Percentiles rank a stretch among this genome's conserved stretches.
Evolutionary conservation across 1,140 invertebrate genomes (phyloP).

Genomic region (Maconellicoccus hirsutus): DNA sequence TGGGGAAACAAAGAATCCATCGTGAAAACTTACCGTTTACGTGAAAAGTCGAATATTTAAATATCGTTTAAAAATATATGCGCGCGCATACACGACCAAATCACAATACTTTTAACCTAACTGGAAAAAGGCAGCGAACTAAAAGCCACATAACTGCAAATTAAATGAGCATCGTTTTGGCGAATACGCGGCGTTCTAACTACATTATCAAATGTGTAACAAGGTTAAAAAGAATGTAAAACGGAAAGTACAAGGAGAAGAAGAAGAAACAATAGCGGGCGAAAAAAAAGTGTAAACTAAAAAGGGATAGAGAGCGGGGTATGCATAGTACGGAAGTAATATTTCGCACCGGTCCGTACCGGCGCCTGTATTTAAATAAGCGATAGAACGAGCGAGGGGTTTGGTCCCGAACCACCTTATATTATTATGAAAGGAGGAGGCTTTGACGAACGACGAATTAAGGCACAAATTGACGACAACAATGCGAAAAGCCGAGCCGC

Average conservation of each 20-base stretch:
- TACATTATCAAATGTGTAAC: constrained; percentile 1
- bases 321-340: neutral
- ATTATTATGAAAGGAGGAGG: neutral
- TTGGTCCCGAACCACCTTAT: neutral
- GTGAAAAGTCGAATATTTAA: neutral
- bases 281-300: neutral
- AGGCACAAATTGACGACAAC: neutral
- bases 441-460: neutral
- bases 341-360: constrained; percentile 6
- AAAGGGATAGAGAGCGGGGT: neutral
- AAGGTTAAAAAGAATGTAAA: constrained; percentile 3
- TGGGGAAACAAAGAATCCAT: too few species aligned
- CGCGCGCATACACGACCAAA: neutral
- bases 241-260: neutral
- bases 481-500: constrained; percentile 7
- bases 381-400: neutral
- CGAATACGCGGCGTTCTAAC: neutral
- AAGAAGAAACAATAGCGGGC: neutral
- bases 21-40: too few species aligned
- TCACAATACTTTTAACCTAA: neutral
- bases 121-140: neutral
- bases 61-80: neutral
- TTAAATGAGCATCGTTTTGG: neutral
- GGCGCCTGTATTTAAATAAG: constrained; percentile 7
- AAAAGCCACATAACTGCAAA: neutral